Base-by-base conservation (phyloP, 35 echinoderm and acorn worm genomes). In the Nesometra sesokonis region DNA sequence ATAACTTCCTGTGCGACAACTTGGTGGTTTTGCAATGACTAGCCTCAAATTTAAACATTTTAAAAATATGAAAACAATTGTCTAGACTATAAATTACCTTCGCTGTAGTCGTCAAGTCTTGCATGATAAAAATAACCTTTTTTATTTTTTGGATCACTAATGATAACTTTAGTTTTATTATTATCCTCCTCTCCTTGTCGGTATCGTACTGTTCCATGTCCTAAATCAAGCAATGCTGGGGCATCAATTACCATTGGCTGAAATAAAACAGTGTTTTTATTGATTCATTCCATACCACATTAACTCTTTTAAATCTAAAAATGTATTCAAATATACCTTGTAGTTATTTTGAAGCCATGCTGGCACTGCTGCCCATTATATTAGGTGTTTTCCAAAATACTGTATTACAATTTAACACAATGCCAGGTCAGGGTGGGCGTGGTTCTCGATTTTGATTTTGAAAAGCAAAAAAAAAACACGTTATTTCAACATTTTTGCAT, bases 71-170 rank as follows among this genome's bases (percentile, higher is more conserved):
- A n/a, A n/a, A n/a, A n/a, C n/a, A n/a, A n/a, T n/a, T n/a, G n/a
- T n/a, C n/a, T n/a, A n/a, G n/a, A n/a, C n/a, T 30, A 46, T 37
- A 33, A 19, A 17, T 46, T 87, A 97, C 94, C 91, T 93, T 97
- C 94, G 93, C 94, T 97, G 47, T 97, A 97, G 78, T 97, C 94
- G 77, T 97, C 91, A 4, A 97, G 77, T 35, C 94, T 84, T 82
- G 94, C 52, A 80, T 97, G 94, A 81, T 97, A 97, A 84, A 97
- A 97, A 47, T 97, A 97, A 11, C 94, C 94, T 47, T 89, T 93
- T 83, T 97, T 84, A 81, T 78, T 81, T 82, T 90, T 35, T 89
- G 84, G 82, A 83, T 88, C 82, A 23, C 81, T 83, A 52, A 35
- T 76, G 79, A 81, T 84, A 84, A 81, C 36, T 87, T 77, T 85